These are phyloP conservation scores for Drosophila littoralis DNA, from an alignment of 1,140 invertebrate genomes.

Conservation along the genomic window DNA sequence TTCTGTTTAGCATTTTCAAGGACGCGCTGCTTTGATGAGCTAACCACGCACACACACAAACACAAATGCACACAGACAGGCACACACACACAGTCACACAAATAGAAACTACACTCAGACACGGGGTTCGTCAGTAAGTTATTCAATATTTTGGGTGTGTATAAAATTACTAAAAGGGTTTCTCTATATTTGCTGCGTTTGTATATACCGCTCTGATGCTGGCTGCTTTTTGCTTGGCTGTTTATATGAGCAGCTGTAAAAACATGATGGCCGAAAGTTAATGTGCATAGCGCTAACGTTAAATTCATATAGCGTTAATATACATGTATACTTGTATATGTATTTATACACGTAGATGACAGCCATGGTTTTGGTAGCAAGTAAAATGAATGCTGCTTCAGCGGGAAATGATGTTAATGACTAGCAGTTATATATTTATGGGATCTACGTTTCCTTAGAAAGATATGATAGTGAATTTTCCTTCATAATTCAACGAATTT, in stretches of 20 bases:
- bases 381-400: conserved; percentile 1
- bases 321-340: neutral
- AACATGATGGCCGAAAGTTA: conserved; percentile 39
- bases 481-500: too few relatives aligned
- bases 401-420: conserved; percentile 15
- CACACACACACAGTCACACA: neutral
- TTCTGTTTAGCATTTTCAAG: conserved; percentile 56
- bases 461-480: too few relatives aligned
- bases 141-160: conserved; percentile 59
- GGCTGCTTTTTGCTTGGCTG: neutral
- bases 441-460: neutral
- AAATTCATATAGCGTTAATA: conserved; percentile 21
- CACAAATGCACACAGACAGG: neutral
- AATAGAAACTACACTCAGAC: conserved; percentile 6
- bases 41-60: neutral
- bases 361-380: neutral
- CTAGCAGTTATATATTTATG: neutral
- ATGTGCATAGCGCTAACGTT: conserved; percentile 28
- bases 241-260: conserved; percentile 43
- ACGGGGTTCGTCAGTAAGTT: conserved; percentile 41
- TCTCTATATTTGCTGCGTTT: conserved; percentile 11
- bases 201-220: conserved; percentile 7
- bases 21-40: conserved; percentile 48
- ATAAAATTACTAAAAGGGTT: conserved; percentile 64
- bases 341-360: neutral